A percentile compares a stretch with the other conserved stretches of the same genome.
Conservation (phyloP, 2,797 vertebrate genomes). For the Thunnus albacares region DNA sequence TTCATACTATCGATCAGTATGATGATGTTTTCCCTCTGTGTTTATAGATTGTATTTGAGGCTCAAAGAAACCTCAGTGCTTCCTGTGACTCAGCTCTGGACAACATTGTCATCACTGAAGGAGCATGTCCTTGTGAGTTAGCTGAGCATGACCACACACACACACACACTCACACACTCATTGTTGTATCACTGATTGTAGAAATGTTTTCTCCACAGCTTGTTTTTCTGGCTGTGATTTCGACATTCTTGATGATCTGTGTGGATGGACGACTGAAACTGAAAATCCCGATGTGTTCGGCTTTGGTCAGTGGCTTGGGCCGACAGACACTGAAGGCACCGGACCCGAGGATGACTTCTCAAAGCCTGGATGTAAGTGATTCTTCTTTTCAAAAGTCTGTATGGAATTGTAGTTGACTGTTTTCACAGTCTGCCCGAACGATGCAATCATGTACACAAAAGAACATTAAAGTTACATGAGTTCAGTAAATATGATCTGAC, state of each 20-base stretch:
- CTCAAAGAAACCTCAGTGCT: constrained; percentile 70
- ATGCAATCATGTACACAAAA: neutral
- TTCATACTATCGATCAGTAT: neutral
- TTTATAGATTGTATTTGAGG: constrained; percentile 86
- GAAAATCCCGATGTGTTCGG: constrained; percentile 28
- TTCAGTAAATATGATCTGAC: neutral
- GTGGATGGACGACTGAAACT: constrained; percentile 79
- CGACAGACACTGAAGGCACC: constrained; percentile 64
- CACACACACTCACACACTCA: neutral
- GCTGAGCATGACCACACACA: neutral
- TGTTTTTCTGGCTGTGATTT: constrained; percentile 86
- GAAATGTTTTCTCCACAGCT: constrained; percentile 65
- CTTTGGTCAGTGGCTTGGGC: constrained; percentile 80
- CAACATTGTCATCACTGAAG: constrained; percentile 86
- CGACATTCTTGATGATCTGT: constrained; percentile 72
- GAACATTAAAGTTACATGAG: too few species aligned
- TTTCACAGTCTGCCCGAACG: neutral
- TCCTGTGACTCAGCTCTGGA: constrained; percentile 86
- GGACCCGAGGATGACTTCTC: constrained; percentile 89
- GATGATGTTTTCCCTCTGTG: constrained; percentile 11
- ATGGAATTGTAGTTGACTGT: neutral
- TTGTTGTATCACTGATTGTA: neutral
- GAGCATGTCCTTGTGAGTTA: constrained; percentile 85
- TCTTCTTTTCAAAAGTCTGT: neutral
- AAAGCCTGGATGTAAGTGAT: constrained; percentile 86